phyloP scores from a whole-genome alignment of 2,797 vertebrate genomes.

The Mus spretus region DNA sequence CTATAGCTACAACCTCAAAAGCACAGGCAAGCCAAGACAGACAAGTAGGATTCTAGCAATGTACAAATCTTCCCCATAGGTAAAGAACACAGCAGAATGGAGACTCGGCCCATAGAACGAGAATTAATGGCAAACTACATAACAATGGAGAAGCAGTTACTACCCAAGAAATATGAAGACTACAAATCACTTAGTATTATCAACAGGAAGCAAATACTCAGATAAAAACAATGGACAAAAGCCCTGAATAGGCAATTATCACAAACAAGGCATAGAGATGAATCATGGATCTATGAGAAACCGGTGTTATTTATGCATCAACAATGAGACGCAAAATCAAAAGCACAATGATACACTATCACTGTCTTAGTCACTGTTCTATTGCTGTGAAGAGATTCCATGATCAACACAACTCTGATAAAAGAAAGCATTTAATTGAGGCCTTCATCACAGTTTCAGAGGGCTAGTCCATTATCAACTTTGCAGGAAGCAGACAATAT shows the following conservation, averaged over 20 bases:
- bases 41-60: not conserved
- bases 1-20: not conserved
- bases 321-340: not conserved
- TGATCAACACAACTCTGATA: not conserved
- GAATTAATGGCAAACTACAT: not conserved
- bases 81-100: not conserved
- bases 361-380: not conserved
- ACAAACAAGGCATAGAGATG: not conserved
- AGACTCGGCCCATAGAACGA: not conserved
- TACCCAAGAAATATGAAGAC: not conserved
- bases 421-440: not conserved
- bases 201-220: not conserved
- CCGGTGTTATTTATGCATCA: not conserved
- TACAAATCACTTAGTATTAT: not conserved
- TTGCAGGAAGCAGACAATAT: not conserved
- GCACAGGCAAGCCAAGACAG: not conserved
- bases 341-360: not conserved
- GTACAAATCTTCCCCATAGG: not conserved
- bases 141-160: not conserved
- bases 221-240: not conserved
- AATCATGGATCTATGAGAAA: not conserved
- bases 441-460: not conserved
- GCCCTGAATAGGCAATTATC: not conserved
- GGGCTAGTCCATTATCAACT: not conserved
- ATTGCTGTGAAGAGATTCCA: not conserved